A percentile compares a stretch with the other conserved stretches of the same genome.
Evolutionary conservation across 2,113 vertebrate species (phyloP).

Genomic region (Chunga burmeisteri): DNA sequence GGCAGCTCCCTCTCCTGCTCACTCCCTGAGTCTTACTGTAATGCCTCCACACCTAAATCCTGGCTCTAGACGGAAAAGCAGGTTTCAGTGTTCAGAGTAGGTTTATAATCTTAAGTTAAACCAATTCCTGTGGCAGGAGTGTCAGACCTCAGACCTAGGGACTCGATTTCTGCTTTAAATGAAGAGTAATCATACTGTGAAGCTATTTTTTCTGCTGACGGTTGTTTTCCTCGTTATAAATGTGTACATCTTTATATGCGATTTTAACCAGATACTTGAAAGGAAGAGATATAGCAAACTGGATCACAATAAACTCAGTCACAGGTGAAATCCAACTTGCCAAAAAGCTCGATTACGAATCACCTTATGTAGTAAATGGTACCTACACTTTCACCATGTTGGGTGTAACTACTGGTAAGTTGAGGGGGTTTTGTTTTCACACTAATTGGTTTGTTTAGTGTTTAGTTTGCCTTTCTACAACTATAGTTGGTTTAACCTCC

Average conservation of each 20-base stretch:
- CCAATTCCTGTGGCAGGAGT: not conserved
- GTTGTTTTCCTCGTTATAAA: not conserved
- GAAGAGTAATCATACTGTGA: fast-evolving
- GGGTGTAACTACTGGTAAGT: constrained; percentile 75
- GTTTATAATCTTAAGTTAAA: not conserved
- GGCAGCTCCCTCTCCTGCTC: not conserved
- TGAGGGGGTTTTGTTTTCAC: not conserved
- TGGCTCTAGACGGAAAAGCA: not conserved
- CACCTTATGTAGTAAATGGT: constrained; percentile 71
- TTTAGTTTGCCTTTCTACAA: not conserved
- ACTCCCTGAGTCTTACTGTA: not conserved
- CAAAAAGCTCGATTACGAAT: constrained; percentile 75
- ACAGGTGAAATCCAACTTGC: constrained; percentile 77
- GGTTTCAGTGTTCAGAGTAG: not conserved
- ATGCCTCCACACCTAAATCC: not conserved
- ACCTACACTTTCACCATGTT: constrained; percentile 74
- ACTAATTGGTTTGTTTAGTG: not conserved
- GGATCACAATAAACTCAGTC: constrained; percentile 68
- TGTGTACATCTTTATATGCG: not conserved
- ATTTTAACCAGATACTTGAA: constrained; percentile 72
- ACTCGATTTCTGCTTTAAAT: not conserved
- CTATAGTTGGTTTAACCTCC: not conserved
- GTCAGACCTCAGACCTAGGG: not conserved
- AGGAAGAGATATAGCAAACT: constrained; percentile 69
- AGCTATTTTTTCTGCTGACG: not conserved